Base-by-base conservation (phyloP, 2,113 vertebrate genomes). In the Chaenocephalus aceratus region DNA sequence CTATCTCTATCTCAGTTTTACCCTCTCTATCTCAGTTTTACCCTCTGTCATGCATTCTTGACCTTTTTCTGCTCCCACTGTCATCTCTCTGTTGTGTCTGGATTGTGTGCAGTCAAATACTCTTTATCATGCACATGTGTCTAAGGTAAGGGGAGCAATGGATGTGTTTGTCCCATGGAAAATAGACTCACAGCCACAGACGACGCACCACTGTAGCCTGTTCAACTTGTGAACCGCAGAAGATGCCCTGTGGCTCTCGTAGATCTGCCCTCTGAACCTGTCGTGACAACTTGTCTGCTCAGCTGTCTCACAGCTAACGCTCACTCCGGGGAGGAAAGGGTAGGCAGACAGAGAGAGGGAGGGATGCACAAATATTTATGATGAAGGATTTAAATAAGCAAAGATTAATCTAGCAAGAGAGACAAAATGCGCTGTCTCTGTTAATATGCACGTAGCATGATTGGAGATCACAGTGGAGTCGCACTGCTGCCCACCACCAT, bases 311-410 rank as follows among this genome's bases (percentile, higher is more conserved):
- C 30, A 62, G 54, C 49, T 36, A 72, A 75, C 46, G 36, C 52
- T 56, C n/a, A n/a, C 18, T 75, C 84, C 56, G 44, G 52, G 14
- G 41, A 76, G 48, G 48, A 2, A 26, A 34, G 36, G 41, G 18
- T 30, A 78, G 18, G 63, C 54, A 52, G 41, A 59, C 54, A 53
- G 41, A 59, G 5, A 4, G 21, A 48, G 7, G 2, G 51, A n/a
- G 16, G 7, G 46, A 79, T 11, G 60, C 46, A 68, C 7, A 6
- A 44, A 86, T 82, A 89, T 83, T 87, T 60, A 86, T 86, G 75
- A 80, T 88, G 75, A 36, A 75, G 82, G 72, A 87, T 87, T 91
- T 88, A 80, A 84, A 88, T 86, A 91, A 89, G 82, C 78, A 84
- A 81, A 69, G 72, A 72, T 62, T 87, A 82, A 85, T 89, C 87